Evolutionary conservation across 1,140 invertebrate species (phyloP).

Genomic region (Leptestheria dahalacensis): DNA sequence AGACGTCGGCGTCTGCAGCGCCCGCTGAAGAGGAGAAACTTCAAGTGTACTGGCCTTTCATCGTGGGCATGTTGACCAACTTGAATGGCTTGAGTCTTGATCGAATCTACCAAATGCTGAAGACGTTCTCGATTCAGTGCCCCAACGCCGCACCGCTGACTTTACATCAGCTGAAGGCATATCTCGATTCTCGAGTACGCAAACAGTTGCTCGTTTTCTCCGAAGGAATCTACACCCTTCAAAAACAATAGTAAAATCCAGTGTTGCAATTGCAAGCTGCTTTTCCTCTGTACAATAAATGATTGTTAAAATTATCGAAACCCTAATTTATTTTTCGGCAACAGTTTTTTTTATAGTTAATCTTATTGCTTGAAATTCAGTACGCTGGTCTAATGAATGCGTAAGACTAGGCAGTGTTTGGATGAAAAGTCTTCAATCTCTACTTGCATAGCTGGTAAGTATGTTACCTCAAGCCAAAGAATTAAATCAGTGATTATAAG

Average conservation of each 20-base stretch:
- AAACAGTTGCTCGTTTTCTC: slow-evolving; percentile 72
- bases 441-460: too few species aligned
- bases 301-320: too few species aligned
- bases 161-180: slow-evolving; percentile 68
- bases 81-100: slow-evolving; percentile 82
- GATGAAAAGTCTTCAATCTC: too few species aligned
- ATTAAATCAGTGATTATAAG: too few species aligned
- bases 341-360: too few species aligned
- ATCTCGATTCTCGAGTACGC: slow-evolving; percentile 82
- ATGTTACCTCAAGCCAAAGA: too few species aligned
- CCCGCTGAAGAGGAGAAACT: slow-evolving; percentile 61
- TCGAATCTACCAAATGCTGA: slow-evolving; percentile 89
- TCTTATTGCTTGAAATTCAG: too few species aligned
- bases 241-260: slow-evolving; percentile 51
- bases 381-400: too few species aligned
- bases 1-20: slow-evolving; percentile 46
- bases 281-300: too few species aligned
- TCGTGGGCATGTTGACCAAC: slow-evolving; percentile 91
- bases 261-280: too few species aligned
- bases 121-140: slow-evolving; percentile 83
- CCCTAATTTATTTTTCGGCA: too few species aligned
- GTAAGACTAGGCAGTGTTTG: too few species aligned
- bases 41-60: slow-evolving; percentile 93
- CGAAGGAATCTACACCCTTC: slow-evolving; percentile 71
- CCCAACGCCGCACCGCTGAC: slow-evolving; percentile 58